Evolutionary conservation across 2,797 vertebrate species (phyloP), one percentile per base, ranked within the genome.

Genomic region (Pipistrellus nathusii): DNA sequence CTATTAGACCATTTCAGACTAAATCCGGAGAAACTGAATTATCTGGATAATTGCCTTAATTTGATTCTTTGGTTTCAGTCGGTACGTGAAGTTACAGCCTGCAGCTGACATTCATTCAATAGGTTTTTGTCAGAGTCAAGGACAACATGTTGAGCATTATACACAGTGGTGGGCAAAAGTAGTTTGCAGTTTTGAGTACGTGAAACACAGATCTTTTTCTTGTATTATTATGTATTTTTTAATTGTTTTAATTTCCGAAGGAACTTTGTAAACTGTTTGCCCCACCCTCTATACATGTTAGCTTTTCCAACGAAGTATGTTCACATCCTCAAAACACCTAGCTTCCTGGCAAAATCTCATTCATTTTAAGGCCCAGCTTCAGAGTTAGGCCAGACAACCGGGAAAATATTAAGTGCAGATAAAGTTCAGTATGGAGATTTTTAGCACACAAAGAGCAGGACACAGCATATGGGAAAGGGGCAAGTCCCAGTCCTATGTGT

Each of bases 41-140:
- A 90, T 96, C 3, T 88, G 96, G 69, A 97, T 97, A 62, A 68
- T 94, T 94, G 69, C 91, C 57, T 66, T 83, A 86, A 93, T 95
- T 41, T 93, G 96, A 96, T 88, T 95, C 89, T 0, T 9, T 8
- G 38, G 20, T 77, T 96, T 94, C 92, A 80, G 46, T 14, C 35
- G 53, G 86, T 59, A 62, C 55, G 91, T 86, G 64, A 93, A 78
- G 88, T 46, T 27, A 53, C 13, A 35, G 15, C 21, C 66, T 38
- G 5, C 18, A 55, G 44, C 7, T n/a, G 23, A 81, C 44, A 35
- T 9, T 88, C 41, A 69, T 38, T 23, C 27, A 80, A 30, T 57
- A 88, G 75, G 53, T 20, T 81, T 95, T 84, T 32, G 66, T 90
- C 18, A 30, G 32, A 30, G 38, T 20, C 53, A 66, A 83, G 55